Conservation (phyloP, 2,113 vertebrate species). For the Python bivittatus region DNA sequence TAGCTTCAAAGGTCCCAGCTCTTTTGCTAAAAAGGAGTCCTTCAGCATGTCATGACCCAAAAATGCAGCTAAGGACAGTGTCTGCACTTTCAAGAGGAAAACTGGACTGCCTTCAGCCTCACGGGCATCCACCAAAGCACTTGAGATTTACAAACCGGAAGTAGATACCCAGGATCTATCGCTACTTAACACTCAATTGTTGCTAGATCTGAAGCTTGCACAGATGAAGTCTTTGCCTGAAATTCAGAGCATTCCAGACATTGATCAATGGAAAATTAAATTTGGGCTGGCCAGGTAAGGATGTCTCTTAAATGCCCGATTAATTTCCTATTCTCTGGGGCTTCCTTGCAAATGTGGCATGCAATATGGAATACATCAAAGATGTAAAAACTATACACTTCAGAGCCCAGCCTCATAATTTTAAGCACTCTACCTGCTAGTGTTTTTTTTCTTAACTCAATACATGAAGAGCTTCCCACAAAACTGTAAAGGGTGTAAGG, state of each 20-base stretch:
- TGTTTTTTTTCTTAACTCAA: constrained; percentile 13
- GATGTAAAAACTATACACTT: neutral
- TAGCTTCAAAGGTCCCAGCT: too few relatives aligned
- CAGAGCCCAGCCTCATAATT: constrained; percentile 14
- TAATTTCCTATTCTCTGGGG: constrained; percentile 36
- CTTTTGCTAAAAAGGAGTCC: too few relatives aligned
- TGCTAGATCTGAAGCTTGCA: neutral
- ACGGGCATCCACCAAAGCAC: too few relatives aligned
- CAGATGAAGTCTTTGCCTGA: neutral
- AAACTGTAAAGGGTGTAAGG: constrained; percentile 12
- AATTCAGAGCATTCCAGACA: neutral
- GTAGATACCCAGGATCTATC: too few relatives aligned
- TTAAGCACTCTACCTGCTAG: constrained; percentile 23
- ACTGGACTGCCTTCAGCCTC: too few relatives aligned
- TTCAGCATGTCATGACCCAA: too few relatives aligned
- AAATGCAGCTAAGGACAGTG: too few relatives aligned
- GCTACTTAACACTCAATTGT: too few relatives aligned
- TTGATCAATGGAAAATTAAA: neutral
- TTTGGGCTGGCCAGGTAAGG: constrained; percentile 23
- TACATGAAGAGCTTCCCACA: neutral
- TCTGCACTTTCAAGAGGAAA: too few relatives aligned
- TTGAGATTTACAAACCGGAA: too few relatives aligned
- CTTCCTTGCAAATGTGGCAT: constrained; percentile 12
- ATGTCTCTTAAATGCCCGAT: constrained; percentile 10
- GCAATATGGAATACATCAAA: constrained; percentile 1